These are phyloP conservation scores for Mayetiola destructor DNA, from an alignment of 2,888 invertebrate genomes.

Conservation along the genomic window DNA sequence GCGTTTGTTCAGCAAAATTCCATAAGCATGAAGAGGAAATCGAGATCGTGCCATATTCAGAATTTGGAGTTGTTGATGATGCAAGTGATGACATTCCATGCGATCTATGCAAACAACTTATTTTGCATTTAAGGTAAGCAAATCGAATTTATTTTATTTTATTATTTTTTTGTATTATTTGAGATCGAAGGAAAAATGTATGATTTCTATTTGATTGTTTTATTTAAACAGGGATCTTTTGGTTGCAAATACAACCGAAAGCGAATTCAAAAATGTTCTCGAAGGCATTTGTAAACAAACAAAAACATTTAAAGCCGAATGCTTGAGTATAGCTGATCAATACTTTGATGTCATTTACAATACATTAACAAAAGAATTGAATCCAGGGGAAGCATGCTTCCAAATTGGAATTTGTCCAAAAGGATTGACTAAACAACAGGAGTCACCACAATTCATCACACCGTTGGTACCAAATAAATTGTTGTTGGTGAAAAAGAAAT, in stretches of 20 bases:
- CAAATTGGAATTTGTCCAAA: conserved; percentile 41
- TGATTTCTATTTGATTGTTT: not conserved
- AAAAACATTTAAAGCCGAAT: conserved; percentile 56
- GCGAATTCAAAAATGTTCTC: conserved; percentile 52
- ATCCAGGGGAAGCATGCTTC: conserved; percentile 54
- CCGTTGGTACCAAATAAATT: conserved; percentile 42
- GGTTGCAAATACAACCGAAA: conserved; percentile 70
- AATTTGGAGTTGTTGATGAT: conserved; percentile 42
- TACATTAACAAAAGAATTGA: conserved; percentile 50
- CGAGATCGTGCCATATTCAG: conserved; percentile 42
- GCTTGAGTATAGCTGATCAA: conserved; percentile 58
- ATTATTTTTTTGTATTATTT: not conserved
- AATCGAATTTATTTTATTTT: not conserved
- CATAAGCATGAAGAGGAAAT: conserved; percentile 46
- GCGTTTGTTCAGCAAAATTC: conserved; percentile 53
- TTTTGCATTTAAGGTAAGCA: conserved; percentile 46
- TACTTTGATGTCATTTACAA: conserved; percentile 63
- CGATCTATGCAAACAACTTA: conserved; percentile 71
- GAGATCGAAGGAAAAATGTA: too few relatives aligned
- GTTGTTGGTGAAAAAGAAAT: not conserved
- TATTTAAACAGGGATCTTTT: conserved; percentile 44
- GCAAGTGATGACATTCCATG: conserved; percentile 54
- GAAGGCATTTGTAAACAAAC: conserved; percentile 70
- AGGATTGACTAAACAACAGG: conserved; percentile 17
- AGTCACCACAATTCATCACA: conserved; percentile 24